Conservation (phyloP, 2,797 vertebrate species). For the Perodicticus potto region DNA sequence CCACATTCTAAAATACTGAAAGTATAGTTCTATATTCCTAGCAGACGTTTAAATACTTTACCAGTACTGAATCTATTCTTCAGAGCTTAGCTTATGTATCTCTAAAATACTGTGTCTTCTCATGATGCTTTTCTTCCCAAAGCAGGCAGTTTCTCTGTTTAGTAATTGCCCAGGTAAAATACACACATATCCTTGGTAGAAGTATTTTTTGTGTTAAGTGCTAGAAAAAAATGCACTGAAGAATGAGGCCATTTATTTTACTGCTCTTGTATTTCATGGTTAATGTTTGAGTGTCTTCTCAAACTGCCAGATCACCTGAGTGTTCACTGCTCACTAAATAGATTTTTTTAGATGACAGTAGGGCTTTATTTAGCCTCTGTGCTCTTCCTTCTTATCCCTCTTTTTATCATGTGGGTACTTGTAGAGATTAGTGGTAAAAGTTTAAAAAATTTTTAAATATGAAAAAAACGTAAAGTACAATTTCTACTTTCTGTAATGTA, state of each 20-base stretch:
- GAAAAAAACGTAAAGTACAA: not conserved
- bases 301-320: not conserved
- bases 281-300: not conserved
- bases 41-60: not conserved
- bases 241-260: not conserved
- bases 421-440: not conserved
- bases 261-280: not conserved
- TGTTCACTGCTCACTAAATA: not conserved
- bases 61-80: not conserved
- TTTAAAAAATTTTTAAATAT: not conserved
- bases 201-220: constrained; percentile 25
- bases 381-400: not conserved
- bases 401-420: not conserved
- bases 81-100: not conserved
- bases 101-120: not conserved
- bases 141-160: not conserved
- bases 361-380: not conserved
- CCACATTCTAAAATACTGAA: not conserved
- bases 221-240: not conserved
- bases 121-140: not conserved
- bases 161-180: constrained; percentile 1
- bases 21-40: not conserved
- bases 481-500: not conserved
- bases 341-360: not conserved
- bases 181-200: not conserved